A percentile compares a stretch with the other conserved stretches of the same genome.
Evolutionary conservation across 2,113 vertebrate genomes (phyloP).

Genomic region (Sigmodon hispidus): DNA sequence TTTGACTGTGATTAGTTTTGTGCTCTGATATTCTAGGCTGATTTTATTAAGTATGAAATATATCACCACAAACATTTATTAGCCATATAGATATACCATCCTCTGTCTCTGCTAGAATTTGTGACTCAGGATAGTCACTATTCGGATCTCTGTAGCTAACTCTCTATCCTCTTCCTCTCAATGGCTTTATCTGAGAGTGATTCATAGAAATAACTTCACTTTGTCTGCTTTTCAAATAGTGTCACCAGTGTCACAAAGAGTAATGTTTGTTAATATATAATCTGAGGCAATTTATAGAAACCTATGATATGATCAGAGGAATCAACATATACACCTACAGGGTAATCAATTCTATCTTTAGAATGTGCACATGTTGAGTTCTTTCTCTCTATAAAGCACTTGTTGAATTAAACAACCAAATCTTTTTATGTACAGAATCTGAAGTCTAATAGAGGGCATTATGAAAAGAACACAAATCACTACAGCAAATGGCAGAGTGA

Average conservation of each 20-base stretch:
- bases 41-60: too few relatives aligned
- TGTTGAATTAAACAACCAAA: slow-evolving; percentile 33
- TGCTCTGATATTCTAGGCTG: too few relatives aligned
- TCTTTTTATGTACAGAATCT: slow-evolving; percentile 13
- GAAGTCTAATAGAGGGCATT: slow-evolving; percentile 33
- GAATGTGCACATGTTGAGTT: slow-evolving; percentile 42
- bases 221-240: neutral
- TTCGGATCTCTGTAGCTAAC: slow-evolving; percentile 16
- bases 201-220: neutral
- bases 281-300: slow-evolving; percentile 16
- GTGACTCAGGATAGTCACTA: neutral
- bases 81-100: neutral
- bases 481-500: slow-evolving; percentile 17
- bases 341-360: neutral
- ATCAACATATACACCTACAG: neutral
- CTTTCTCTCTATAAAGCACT: slow-evolving; percentile 23
- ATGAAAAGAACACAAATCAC: slow-evolving; percentile 24
- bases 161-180: neutral
- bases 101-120: slow-evolving; percentile 29
- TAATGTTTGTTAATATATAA: slow-evolving; percentile 20
- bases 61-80: neutral
- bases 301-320: slow-evolving; percentile 37
- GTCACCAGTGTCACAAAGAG: neutral
- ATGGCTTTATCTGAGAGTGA: neutral
- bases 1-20: too few relatives aligned